Conservation (phyloP, 2,113 vertebrate species). For the Phaethornis superciliosus region DNA sequence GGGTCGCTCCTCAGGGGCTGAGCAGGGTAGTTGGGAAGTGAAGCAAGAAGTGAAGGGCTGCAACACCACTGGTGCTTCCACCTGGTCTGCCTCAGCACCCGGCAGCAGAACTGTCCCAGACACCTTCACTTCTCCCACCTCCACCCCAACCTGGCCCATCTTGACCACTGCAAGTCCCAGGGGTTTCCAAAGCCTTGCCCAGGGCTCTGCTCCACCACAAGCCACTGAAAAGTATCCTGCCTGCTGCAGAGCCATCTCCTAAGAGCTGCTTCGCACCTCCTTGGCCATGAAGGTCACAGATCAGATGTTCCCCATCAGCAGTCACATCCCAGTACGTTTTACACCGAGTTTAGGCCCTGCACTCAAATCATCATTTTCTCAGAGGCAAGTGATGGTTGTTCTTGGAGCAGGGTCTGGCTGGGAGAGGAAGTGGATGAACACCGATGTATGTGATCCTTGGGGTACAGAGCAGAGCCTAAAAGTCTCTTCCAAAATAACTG, state of each 20-base stretch:
- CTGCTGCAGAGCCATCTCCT: not conserved
- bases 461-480: not conserved
- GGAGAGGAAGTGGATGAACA: not conserved
- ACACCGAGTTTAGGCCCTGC: not conserved
- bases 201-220: fast-evolving
- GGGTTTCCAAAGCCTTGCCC: not conserved
- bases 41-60: not conserved
- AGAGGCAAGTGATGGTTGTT: fast-evolving
- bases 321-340: not conserved
- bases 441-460: fast-evolving
- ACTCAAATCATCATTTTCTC: not conserved
- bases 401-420: not conserved
- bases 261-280: not conserved
- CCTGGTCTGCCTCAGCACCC: fast-evolving
- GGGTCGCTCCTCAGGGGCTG: too few species aligned
- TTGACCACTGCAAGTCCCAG: fast-evolving
- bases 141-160: not conserved
- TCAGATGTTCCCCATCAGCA: constrained; percentile 36
- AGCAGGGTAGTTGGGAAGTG: not conserved
- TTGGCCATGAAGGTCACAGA: not conserved
- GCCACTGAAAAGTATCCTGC: not conserved
- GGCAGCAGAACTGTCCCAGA: not conserved
- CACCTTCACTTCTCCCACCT: not conserved
- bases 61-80: fast-evolving
- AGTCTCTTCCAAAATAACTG: not conserved